Percentiles rank a stretch among this genome's conserved stretches.
phyloP scores from a whole-genome alignment of 2,113 vertebrate species.

The Apteryx mantelli region DNA sequence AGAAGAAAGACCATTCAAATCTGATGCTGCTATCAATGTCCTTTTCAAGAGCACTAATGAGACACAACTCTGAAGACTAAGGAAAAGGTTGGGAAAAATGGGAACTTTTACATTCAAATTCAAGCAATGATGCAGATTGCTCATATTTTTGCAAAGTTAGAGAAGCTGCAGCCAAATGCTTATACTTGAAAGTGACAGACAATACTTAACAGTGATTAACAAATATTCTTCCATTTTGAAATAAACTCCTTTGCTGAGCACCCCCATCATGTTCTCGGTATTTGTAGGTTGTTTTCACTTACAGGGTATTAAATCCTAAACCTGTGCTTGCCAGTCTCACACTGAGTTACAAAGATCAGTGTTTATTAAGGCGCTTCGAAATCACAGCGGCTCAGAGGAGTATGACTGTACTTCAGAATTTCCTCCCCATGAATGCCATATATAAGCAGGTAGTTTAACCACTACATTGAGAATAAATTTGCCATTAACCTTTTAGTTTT shows the following conservation, averaged over 20 bases:
- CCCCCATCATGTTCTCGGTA: background rate
- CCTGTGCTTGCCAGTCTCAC: background rate
- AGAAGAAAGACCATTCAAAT: background rate
- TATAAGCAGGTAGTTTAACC: background rate
- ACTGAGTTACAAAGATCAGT: background rate
- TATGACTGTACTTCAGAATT: background rate
- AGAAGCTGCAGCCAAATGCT: background rate
- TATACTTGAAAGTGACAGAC: background rate
- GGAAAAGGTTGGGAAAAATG: background rate
- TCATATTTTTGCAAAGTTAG: background rate
- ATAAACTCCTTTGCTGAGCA: background rate
- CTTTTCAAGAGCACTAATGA: background rate
- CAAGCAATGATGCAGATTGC: background rate
- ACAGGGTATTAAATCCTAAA: background rate
- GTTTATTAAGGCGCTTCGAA: background rate
- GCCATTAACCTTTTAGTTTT: constrained; percentile 1
- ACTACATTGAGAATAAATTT: background rate
- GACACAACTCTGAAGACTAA: background rate
- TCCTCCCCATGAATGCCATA: background rate
- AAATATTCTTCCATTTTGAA: background rate
- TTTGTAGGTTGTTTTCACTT: constrained; percentile 8
- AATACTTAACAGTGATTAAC: background rate
- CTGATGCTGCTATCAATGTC: background rate
- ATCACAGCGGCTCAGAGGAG: background rate
- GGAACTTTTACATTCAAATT: background rate